Base-by-base conservation (phyloP, 2,888 invertebrate species). In the Hydraecia micacea region DNA sequence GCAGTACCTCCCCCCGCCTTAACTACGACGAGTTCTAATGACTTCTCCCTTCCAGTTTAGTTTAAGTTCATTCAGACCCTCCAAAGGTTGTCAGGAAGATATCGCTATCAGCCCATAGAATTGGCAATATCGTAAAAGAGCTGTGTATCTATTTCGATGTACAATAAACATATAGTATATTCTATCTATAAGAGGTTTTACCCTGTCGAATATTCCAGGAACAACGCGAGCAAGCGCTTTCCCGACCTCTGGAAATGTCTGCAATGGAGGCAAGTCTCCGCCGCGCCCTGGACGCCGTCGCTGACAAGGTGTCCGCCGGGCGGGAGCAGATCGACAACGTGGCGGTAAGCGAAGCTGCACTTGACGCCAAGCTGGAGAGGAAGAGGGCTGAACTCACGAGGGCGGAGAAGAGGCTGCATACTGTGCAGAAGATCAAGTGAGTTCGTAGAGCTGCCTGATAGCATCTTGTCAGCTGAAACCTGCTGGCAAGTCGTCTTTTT, bases 311-410 rank as follows among this genome's bases (percentile, higher is more conserved):
- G 75, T 96, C 97, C n/a, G 97, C 98, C 73, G 98, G 98, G 0
- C 97, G 97, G 73, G 97, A 97, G 75, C 98, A 98, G 92, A 98
- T 99, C 88, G 98, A 98, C 90, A 98, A 98, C 93, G 98, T 99
- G 9, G 98, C 98, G 42, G 98, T 98, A 15, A 99, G 99, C 90
- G 99, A 99, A 93, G 98, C 98, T 52, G 99, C 98, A 84, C 97
- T 99, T 4, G 99, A 99, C 91, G 97, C 98, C 18, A 99, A 99
- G 97, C 98, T 99, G 79, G 99, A 99, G 93, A 98, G 99, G 79
- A 98, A 99, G 86, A 97, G 98, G 86, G 98, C 98, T 0, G 99
- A 99, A 93, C 97, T 99, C 86, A 99, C 99, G 89, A 97, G 99
- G 74, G 99, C 99, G 86, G 98, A 99, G 93, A 99, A 99, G 94